Evolutionary conservation across 2,888 invertebrate genomes (phyloP), one percentile per base, ranked within the genome.

Genomic region (Spodoptera littoralis): DNA sequence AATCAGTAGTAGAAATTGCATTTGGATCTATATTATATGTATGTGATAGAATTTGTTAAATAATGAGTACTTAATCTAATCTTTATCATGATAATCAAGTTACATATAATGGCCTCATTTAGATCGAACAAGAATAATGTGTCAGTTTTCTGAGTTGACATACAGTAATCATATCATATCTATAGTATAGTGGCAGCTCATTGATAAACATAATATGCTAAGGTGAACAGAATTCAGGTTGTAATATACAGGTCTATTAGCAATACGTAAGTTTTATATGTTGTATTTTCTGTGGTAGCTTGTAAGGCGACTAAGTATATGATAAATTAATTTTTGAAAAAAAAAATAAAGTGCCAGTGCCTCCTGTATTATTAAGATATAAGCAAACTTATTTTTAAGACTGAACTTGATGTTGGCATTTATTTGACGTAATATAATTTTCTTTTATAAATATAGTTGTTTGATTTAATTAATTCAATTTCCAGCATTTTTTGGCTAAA

Each of bases 401-500:
- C 93, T 94, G 93, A 94, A 87, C 84, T 90, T 79, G 82, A 90
- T 90, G 88, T 92, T 92, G 90, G 92, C 93, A 91, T 90, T 90
- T 90, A 89, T 80, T 88, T 87, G 80, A 87, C 87, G 85, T 90
- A 92, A 90, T 92, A 92, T 84, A 36, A 92, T 81, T 87, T 88
- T 84, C 80, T 88, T 88, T 89, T 84, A 59, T 85, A 84, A 75
- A 59, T 45, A 11, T 13, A 50, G 30, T 65, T 56, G 72, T 76
- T 80, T 49, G 27, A 27, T 4, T 27, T 27, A 2, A 27, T 27
- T 27, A 27, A 27, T 27, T 27, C 18, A 27, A 27, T 27, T 27
- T 27, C 5, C 3, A 27, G 27, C 60, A 76, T 36, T 42, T 27
- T 41, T 11, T 8, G 11, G 11, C 18, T 12, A 8, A 18, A 41